A percentile compares a stretch with the other conserved stretches of the same genome.
Evolutionary conservation across 2,797 vertebrate genomes (phyloP).

Genomic region (Strix occidentalis): DNA sequence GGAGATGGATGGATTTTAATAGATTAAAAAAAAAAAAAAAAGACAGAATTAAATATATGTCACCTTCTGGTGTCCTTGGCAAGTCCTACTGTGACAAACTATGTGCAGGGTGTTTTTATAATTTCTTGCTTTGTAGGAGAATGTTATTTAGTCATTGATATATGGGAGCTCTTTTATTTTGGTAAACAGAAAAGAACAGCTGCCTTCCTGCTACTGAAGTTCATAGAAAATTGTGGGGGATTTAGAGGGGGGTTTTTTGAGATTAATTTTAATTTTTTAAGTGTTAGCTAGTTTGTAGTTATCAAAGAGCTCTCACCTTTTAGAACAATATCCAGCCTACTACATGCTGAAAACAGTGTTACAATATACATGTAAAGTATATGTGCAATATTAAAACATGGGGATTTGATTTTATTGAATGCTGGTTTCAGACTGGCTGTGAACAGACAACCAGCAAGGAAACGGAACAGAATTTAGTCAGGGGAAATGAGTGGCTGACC

Average conservation of each 20-base stretch:
- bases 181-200: neutral
- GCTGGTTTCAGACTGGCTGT: neutral
- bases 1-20: slow-evolving; percentile 31
- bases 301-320: neutral
- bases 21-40: neutral
- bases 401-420: neutral
- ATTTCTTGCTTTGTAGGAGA: neutral
- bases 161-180: neutral
- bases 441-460: neutral
- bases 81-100: neutral
- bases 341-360: neutral
- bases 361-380: neutral
- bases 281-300: neutral
- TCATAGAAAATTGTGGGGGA: neutral
- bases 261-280: neutral
- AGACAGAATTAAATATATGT: slow-evolving; percentile 27
- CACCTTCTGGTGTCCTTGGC: slow-evolving; percentile 49
- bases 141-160: neutral
- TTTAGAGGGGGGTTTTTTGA: neutral
- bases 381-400: neutral
- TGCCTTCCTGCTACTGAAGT: neutral
- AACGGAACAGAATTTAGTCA: neutral
- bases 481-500: neutral
- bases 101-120: neutral
- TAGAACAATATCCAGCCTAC: neutral